These are phyloP conservation scores for Lanistes nyassanus DNA, from an alignment of 1,140 invertebrate species.

Conservation along the genomic window DNA sequence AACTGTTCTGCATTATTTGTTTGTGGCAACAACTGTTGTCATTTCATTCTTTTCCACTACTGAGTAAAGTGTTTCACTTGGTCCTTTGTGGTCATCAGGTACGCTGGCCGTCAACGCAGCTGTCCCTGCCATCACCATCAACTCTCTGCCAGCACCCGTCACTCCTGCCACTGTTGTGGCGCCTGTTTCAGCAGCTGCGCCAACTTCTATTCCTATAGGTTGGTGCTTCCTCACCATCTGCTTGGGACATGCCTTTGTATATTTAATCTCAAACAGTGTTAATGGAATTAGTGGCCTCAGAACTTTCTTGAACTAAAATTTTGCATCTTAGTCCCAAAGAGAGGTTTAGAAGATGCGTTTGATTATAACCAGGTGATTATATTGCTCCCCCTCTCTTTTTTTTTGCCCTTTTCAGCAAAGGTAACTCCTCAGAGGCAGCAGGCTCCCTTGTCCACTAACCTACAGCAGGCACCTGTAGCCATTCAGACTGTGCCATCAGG, in stretches of 20 bases:
- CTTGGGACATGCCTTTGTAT: not conserved
- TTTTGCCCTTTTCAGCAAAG: conserved; percentile 29
- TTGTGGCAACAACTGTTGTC: not conserved
- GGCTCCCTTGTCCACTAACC: not conserved
- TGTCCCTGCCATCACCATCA: conserved; percentile 17
- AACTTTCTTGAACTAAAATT: not conserved
- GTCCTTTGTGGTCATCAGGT: not conserved
- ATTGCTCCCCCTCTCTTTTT: no score
- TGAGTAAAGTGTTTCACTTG: not conserved
- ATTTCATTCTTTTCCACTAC: not conserved
- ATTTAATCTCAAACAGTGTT: not conserved
- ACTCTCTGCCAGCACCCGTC: not conserved
- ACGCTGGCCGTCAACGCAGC: conserved; percentile 16
- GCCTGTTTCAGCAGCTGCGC: not conserved
- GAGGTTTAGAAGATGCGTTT: no score
- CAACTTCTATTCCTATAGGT: conserved; percentile 31
- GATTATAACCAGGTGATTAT: no score
- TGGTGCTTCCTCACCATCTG: not conserved
- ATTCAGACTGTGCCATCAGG: conserved; percentile 20
- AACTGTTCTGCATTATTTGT: not conserved
- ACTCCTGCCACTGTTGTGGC: conserved; percentile 17
- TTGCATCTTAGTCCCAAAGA: no score
- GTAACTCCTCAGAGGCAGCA: conserved; percentile 33
- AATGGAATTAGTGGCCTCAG: not conserved
- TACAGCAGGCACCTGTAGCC: conserved; percentile 6